Evolutionary conservation across 2,113 vertebrate species (phyloP), one percentile per base, ranked within the genome.

Genomic region (Eptatretus burgeri): DNA sequence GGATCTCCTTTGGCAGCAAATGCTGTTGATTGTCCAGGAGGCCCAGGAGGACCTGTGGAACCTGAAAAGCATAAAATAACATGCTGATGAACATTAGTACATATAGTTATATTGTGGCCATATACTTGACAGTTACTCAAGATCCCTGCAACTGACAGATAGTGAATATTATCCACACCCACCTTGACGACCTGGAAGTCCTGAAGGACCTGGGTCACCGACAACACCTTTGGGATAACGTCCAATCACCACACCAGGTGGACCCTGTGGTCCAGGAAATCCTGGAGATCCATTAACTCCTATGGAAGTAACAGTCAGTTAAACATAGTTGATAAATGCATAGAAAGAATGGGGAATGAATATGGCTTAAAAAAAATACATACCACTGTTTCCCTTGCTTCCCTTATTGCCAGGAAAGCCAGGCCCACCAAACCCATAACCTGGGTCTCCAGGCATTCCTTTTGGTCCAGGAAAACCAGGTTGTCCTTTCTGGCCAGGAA

Each of bases 301-400:
- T 41, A 41, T 41, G 27, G 27, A 52, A 69, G 72, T 69, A 74
- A 75, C 74, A 72, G 65, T 72, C 72, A 75, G 69, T 72, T 49
- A 51, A 71, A 72, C 75, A 68, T 70, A 63, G 65, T 74, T 63
- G 73, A 75, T 51, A 17, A 50, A 63, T 64, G 62, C 62, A 66
- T 68, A 66, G 70, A 68, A 72, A 71, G 70, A 70, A 70, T 64
- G 73, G 71, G 67, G 63, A 20, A 56, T 67, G 27, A 41, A 41
- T 41, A 41, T 41, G 27, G 3, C 27, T 41, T 60, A 60, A 60
- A 60, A 60, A 12, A 10, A 10, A 10, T n/a, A n/a, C 56, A 20
- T 60, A 60, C 56, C 56, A 17, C n/a, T n/a, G 56, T 60, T 12
- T n/a, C 56, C 56, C 12, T 60, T 60, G 56, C 9, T 17, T 13